Percentiles rank a stretch among this genome's conserved stretches.
Evolutionary conservation across 2,113 vertebrate genomes (phyloP).

Genomic region (Phainopepla nitens): DNA sequence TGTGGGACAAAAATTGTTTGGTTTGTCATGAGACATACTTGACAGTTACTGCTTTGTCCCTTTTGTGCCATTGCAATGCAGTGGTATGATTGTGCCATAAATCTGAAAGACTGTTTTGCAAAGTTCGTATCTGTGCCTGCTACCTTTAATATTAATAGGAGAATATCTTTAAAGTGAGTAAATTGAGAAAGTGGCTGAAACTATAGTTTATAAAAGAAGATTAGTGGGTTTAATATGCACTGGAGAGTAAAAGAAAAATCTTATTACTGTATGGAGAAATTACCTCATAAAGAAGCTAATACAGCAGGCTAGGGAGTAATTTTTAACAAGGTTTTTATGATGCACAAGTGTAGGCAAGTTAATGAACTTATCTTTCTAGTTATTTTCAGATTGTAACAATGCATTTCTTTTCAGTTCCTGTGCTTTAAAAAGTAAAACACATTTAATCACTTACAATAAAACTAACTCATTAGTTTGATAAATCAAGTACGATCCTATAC

Average conservation of each 20-base stretch:
- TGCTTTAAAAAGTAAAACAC: conserved; percentile 83
- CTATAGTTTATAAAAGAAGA: conserved; percentile 95
- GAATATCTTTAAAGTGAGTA: conserved; percentile 83
- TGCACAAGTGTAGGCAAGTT: conserved; percentile 96
- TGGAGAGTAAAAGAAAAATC: conserved; percentile 98
- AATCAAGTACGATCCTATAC: conserved; percentile 76
- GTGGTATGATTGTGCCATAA: conserved; percentile 72
- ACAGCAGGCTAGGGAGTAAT: conserved; percentile 97
- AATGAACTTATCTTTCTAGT: conserved; percentile 99
- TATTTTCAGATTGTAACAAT: conserved; percentile 92
- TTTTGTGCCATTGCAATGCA: conserved; percentile 66
- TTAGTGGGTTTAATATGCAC: conserved; percentile 99
- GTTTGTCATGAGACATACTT: conserved; percentile 67
- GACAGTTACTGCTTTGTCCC: conserved; percentile 70
- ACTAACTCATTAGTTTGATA: conserved; percentile 81
- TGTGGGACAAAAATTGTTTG: conserved; percentile 66
- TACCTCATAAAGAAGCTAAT: conserved; percentile 99
- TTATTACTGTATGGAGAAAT: conserved; percentile 98
- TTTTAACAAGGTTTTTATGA: conserved; percentile 99
- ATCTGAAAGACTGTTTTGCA: conserved; percentile 72
- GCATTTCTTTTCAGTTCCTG: conserved; percentile 88
- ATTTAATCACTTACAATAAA: conserved; percentile 85
- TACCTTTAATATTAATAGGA: conserved; percentile 86
- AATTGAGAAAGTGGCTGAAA: conserved; percentile 83
- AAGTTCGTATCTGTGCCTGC: conserved; percentile 78